Evolutionary conservation across 2,797 vertebrate species (phyloP).

Genomic region (Muscicapa comitata): DNA sequence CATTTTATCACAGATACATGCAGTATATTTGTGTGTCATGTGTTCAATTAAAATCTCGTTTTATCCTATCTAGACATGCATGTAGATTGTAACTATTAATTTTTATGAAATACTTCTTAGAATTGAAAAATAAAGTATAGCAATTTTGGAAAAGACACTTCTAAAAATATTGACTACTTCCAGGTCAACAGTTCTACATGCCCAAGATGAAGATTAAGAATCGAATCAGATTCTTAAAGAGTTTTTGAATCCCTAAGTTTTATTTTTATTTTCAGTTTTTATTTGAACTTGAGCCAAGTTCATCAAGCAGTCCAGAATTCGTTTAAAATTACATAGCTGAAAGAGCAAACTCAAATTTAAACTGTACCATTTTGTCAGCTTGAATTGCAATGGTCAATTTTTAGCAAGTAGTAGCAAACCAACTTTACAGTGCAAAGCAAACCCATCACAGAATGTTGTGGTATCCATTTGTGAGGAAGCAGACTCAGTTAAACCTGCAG

Average conservation of each 20-base stretch:
- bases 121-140: neutral
- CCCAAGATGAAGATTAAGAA: neutral
- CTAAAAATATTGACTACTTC: neutral
- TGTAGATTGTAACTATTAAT: neutral
- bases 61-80: neutral
- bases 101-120: neutral
- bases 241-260: neutral
- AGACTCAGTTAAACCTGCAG: neutral
- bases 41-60: neutral
- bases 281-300: neutral
- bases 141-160: neutral
- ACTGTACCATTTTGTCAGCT: neutral
- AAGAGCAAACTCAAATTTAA: neutral
- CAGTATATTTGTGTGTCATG: neutral
- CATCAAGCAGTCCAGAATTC: neutral
- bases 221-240: neutral
- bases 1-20: neutral
- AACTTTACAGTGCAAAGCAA: neutral
- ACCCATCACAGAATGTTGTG: neutral
- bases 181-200: neutral
- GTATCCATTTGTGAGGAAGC: neutral
- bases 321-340: neutral
- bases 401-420: neutral
- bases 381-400: neutral
- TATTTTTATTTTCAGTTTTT: neutral